These are phyloP conservation scores for Phoeniculus purpureus DNA, from an alignment of 2,797 vertebrate genomes.

Conservation along the genomic window DNA sequence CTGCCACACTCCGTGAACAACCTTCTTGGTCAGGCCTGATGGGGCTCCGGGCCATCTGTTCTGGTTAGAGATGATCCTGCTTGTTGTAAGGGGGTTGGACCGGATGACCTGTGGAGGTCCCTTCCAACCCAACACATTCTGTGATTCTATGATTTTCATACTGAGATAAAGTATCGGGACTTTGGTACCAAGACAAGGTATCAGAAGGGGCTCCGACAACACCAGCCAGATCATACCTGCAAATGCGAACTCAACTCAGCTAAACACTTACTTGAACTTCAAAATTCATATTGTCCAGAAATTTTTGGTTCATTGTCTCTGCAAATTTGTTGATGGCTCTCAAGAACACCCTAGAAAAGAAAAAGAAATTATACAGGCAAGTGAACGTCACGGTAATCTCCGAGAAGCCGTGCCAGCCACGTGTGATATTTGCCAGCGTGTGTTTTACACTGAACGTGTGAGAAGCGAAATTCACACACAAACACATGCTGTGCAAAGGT, in stretches of 20 bases:
- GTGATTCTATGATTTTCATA: no score
- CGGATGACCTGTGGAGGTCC: no score
- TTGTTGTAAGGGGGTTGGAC: no score
- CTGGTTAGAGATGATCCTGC: no score
- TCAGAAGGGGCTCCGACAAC: neutral
- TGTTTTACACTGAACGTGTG: neutral
- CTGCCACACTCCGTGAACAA: neutral
- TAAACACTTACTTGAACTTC: constrained; percentile 89
- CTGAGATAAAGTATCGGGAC: neutral
- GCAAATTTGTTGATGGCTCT: constrained; percentile 96
- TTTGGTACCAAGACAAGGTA: neutral
- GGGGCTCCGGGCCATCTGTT: no score
- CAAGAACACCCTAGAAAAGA: constrained; percentile 88
- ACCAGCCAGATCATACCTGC: neutral
- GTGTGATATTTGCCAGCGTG: neutral
- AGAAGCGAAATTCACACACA: neutral
- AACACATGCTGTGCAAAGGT: neutral
- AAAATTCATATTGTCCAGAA: constrained; percentile 93
- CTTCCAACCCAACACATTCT: no score
- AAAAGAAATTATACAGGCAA: neutral
- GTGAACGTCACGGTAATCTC: neutral
- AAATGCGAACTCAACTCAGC: rapidly evolving
- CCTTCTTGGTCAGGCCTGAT: no score
- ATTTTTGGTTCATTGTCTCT: constrained; percentile 96
- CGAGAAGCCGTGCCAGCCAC: neutral